A percentile compares a stretch with the other conserved stretches of the same genome.
phyloP scores from a whole-genome alignment of 2,797 vertebrate genomes.

The Yasuhikotakia modesta region DNA sequence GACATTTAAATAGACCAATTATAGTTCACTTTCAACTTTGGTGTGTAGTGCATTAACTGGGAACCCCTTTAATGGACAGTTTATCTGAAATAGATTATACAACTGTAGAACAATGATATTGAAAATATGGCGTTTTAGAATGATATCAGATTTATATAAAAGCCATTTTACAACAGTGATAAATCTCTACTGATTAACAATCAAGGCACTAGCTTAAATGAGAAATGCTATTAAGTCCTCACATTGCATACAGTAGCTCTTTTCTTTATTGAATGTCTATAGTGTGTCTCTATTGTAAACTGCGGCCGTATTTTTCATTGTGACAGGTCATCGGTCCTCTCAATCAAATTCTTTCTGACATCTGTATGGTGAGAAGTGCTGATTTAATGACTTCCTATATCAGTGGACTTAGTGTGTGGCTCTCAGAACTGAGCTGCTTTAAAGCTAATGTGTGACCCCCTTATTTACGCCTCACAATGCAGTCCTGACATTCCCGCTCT shows the following conservation, averaged over 20 bases:
- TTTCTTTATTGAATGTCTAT: constrained; percentile 29
- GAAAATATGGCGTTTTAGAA: no score
- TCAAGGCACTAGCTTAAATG: constrained; percentile 29
- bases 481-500: constrained; percentile 20
- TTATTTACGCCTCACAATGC: constrained; percentile 46
- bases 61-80: neutral
- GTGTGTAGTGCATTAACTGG: neutral
- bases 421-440: constrained; percentile 9
- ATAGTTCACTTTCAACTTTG: neutral
- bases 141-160: constrained; percentile 28
- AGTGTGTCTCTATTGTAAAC: constrained; percentile 44
- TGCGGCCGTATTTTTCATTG: constrained; percentile 43
- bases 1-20: neutral
- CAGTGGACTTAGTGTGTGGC: neutral
- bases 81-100: neutral
- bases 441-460: constrained; percentile 20
- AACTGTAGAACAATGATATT: neutral
- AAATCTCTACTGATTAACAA: constrained; percentile 33
- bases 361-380: constrained; percentile 5
- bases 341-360: constrained; percentile 19
- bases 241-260: constrained; percentile 38
- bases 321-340: constrained; percentile 19
- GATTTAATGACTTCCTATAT: constrained; percentile 41
- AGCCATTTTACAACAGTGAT: constrained; percentile 3
- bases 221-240: constrained; percentile 21